phyloP scores from a whole-genome alignment of 1,140 invertebrate species.

The Ylistrum balloti region DNA sequence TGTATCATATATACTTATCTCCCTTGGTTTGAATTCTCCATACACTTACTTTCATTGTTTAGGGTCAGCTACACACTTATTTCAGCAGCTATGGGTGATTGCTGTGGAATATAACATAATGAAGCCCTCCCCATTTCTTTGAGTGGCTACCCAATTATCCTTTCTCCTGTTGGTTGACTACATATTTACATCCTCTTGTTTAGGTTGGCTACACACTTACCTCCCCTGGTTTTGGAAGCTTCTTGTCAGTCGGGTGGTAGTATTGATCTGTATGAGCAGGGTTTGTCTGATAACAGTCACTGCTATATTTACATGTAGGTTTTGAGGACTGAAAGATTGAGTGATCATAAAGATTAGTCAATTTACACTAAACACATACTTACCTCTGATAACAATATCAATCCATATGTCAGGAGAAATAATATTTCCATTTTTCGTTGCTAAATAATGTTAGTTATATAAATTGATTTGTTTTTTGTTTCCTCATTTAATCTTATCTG shows the following conservation, averaged over 20 bases:
- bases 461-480: too few species aligned
- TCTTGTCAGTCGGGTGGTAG: conserved; percentile 65
- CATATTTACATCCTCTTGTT: neutral
- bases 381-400: too few species aligned
- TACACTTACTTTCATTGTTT: neutral
- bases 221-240: conserved; percentile 37
- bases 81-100: neutral
- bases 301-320: conserved; percentile 76
- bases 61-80: conserved; percentile 26
- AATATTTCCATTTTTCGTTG: too few species aligned
- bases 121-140: neutral
- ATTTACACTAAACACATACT: too few species aligned
- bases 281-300: conserved; percentile 77
- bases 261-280: conserved; percentile 71
- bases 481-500: too few species aligned
- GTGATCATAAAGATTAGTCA: neutral
- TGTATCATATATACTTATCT: neutral
- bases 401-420: too few species aligned
- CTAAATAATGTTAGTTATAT: too few species aligned
- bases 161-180: neutral
- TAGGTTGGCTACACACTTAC: neutral
- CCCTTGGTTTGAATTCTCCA: neutral
- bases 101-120: too few species aligned
- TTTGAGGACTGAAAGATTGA: conserved; percentile 65
- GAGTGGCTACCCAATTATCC: neutral